These are phyloP conservation scores for Schlechtendalia chinensis DNA, from an alignment of 1,140 invertebrate genomes.

Conservation along the genomic window DNA sequence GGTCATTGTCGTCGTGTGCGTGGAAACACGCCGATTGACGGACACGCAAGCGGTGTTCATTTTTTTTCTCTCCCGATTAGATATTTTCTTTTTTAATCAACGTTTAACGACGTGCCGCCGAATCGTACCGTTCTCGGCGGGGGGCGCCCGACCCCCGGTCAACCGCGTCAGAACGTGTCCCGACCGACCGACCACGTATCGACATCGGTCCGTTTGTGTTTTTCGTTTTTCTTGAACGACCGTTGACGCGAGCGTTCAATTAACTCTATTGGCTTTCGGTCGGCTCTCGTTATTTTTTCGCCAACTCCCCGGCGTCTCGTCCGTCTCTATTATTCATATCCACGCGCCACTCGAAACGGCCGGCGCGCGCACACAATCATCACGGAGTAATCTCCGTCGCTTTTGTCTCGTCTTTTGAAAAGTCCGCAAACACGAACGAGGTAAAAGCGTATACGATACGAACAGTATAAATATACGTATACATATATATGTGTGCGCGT, in stretches of 20 bases:
- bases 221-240: not conserved
- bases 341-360: too few relatives aligned
- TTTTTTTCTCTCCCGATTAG: not conserved
- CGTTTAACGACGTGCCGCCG: conserved; percentile 17
- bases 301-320: too few relatives aligned
- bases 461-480: too few relatives aligned
- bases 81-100: conserved; percentile 15
- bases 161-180: not conserved
- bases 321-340: too few relatives aligned
- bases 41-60: too few relatives aligned
- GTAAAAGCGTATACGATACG: too few relatives aligned
- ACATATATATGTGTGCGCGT: too few relatives aligned
- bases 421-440: not conserved
- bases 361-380: too few relatives aligned
- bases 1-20: not conserved
- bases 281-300: too few relatives aligned
- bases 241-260: not conserved
- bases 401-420: not conserved
- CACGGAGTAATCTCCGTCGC: too few relatives aligned
- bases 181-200: not conserved
- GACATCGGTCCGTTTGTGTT: too few relatives aligned
- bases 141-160: not conserved
- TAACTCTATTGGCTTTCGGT: too few relatives aligned
- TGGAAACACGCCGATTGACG: not conserved
- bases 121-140: conserved; percentile 18